Evolutionary conservation across 2,888 invertebrate species (phyloP).

Genomic region (Stenolophus ochropezus): DNA sequence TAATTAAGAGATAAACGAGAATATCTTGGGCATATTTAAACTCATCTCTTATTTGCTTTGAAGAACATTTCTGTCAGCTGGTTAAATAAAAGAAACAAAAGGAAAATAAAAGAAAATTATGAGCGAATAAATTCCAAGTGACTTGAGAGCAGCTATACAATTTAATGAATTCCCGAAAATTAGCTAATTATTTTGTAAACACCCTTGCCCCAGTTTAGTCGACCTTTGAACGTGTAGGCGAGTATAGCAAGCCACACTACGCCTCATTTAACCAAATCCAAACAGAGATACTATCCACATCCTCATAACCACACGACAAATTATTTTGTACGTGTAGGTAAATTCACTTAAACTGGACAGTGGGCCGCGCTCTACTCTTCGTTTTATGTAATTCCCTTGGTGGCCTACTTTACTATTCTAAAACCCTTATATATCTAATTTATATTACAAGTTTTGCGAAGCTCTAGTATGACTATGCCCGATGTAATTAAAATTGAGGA

Average conservation of each 20-base stretch:
- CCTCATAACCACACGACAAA: not conserved
- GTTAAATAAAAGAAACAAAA: not conserved
- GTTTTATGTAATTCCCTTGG: no score
- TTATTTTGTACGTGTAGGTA: not conserved
- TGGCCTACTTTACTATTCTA: no score
- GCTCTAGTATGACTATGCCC: no score
- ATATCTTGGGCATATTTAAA: not conserved
- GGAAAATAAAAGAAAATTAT: conserved; percentile 7
- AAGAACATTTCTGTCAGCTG: not conserved
- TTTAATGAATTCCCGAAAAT: conserved; percentile 34
- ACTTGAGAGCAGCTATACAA: conserved; percentile 4
- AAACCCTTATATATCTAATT: no score
- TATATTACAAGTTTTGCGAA: no score
- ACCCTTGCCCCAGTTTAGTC: conserved; percentile 11
- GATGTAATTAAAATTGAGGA: no score
- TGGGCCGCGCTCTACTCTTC: no score
- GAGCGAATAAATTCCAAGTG: not conserved
- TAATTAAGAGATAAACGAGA: not conserved
- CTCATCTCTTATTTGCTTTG: not conserved
- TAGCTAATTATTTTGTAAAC: conserved; percentile 20
- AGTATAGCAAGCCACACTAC: not conserved
- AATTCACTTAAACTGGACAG: not conserved
- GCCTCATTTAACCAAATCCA: not conserved
- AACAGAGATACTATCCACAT: not conserved
- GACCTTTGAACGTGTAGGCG: not conserved